A percentile compares a stretch with the other conserved stretches of the same genome.
Conservation (phyloP, 2,888 invertebrate species). For the Noctua pronuba region DNA sequence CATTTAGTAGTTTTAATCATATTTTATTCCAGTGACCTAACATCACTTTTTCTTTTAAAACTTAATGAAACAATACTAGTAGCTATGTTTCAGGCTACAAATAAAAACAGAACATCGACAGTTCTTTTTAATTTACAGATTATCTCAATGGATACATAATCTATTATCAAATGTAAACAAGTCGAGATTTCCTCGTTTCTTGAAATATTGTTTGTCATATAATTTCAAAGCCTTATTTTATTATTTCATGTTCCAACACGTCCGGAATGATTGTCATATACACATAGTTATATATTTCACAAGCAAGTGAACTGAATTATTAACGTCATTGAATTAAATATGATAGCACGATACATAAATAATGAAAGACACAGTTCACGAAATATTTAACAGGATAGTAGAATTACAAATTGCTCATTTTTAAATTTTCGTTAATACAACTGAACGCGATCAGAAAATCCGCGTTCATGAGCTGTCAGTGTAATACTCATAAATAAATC, state of each 20-base stretch:
- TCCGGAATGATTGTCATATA: conserved; percentile 1
- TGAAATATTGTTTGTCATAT: not conserved
- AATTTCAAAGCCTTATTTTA: not conserved
- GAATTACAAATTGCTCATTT: not conserved
- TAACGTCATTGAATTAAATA: conserved; percentile 32
- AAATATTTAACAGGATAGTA: conserved; percentile 27
- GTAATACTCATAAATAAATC: not conserved
- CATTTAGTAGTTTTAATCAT: too few relatives aligned
- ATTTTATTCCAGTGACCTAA: not conserved
- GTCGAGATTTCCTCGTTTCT: not conserved
- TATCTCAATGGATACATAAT: not conserved
- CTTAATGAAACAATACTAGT: not conserved
- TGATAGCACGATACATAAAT: not conserved
- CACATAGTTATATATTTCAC: conserved; percentile 9
- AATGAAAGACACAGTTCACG: conserved; percentile 6
- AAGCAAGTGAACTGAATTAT: conserved; percentile 22
- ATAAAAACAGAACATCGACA: too few relatives aligned
- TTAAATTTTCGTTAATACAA: not conserved
- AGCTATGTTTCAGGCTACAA: not conserved
- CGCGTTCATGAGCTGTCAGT: not conserved
- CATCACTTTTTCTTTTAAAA: not conserved
- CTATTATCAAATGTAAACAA: not conserved
- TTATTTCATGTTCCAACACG: not conserved
- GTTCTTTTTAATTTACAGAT: not conserved
- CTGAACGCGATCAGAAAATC: not conserved